A percentile compares a stretch with the other conserved stretches of the same genome.
Conservation (phyloP, 2,888 invertebrate species). For the Yponomeuta evonymella region DNA sequence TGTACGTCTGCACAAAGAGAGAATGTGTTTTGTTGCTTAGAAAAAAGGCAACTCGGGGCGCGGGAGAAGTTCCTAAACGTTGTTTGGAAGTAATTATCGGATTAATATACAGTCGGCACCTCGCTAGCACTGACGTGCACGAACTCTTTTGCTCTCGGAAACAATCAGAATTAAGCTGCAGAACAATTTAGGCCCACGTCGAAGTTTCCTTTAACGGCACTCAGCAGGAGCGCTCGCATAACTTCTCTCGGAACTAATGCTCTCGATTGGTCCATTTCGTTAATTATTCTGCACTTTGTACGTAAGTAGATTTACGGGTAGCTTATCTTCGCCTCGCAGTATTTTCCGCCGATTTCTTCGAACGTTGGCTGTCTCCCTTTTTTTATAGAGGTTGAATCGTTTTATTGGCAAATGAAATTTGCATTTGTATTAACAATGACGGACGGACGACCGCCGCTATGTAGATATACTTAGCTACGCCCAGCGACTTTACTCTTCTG, state of each 20-base stretch:
- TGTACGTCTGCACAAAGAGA: neutral
- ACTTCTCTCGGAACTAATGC: slow-evolving; percentile 69
- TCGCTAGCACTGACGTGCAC: slow-evolving; percentile 51
- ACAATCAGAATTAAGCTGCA: slow-evolving; percentile 70
- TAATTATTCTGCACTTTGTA: slow-evolving; percentile 76
- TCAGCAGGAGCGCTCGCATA: slow-evolving; percentile 63
- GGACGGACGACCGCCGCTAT: slow-evolving; percentile 26
- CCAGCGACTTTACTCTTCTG: neutral
- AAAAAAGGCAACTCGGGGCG: slow-evolving; percentile 25
- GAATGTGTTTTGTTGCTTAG: slow-evolving; percentile 44
- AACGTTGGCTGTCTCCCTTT: slow-evolving; percentile 6
- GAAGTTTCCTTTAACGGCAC: slow-evolving; percentile 75
- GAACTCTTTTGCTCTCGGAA: slow-evolving; percentile 62
- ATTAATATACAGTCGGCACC: slow-evolving; percentile 64
- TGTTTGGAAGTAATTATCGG: slow-evolving; percentile 74
- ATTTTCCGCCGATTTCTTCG: slow-evolving; percentile 27
- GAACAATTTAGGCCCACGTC: slow-evolving; percentile 68
- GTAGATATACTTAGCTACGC: neutral
- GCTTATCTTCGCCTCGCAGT: slow-evolving; percentile 50
- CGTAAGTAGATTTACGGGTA: slow-evolving; percentile 72
- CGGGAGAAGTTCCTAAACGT: slow-evolving; percentile 60
- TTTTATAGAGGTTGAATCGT: slow-evolving; percentile 32
- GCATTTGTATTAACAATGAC: slow-evolving; percentile 51
- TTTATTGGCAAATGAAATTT: slow-evolving; percentile 51
- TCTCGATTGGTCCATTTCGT: slow-evolving; percentile 74